Base-by-base conservation (phyloP, 2,888 invertebrate species). In the Gnatocerus cornutus region DNA sequence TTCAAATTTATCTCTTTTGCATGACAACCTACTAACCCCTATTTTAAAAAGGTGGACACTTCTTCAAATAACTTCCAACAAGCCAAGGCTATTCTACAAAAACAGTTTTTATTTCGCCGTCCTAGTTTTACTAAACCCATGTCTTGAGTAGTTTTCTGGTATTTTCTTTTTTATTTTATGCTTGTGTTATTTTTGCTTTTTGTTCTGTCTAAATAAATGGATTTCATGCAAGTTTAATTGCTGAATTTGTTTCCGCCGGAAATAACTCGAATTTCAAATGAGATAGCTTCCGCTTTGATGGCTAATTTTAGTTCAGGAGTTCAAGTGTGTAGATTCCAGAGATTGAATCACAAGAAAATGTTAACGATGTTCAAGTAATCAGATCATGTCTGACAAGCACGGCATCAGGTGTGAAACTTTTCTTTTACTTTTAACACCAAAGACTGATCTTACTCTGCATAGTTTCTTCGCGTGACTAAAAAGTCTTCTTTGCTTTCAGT, bases 41-140 rank as follows among this genome's bases (percentile, higher is more conserved):
- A 10, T 53, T 61, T 13, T 21, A 21, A 21, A 21, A 21, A 61
- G 50, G 43, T 13, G n/a, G 33, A 39, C 7, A 43, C 29, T 16
- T 10, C 12, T 13, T 53, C 68, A 12, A 52, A 10, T 50, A 58
- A 41, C 12, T 68, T 62, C 48, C 29, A 39, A 39, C 30, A 16
- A 14, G 68, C 68, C 7, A 53, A 21, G 29, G 62, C 12, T 8
- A 0, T 63, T 13, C 12, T 68, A 16, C 12, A 55, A 46, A 46
- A 46, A 16, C 53, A 68, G 10, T 62, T 62, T n/a, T 8, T 21
- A 10, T 6, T 21, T 9, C 58, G 58, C 8, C 50, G 48, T 29
- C 66, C 66, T 12, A 39, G 41, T 66, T 58, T 50, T 50, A 27
- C 29, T 58, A 58, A 66, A 50, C 43, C 58, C 30, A 7, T 50